Base-by-base conservation (phyloP, 2,888 invertebrate species). In the Chymomyza procnemis region DNA sequence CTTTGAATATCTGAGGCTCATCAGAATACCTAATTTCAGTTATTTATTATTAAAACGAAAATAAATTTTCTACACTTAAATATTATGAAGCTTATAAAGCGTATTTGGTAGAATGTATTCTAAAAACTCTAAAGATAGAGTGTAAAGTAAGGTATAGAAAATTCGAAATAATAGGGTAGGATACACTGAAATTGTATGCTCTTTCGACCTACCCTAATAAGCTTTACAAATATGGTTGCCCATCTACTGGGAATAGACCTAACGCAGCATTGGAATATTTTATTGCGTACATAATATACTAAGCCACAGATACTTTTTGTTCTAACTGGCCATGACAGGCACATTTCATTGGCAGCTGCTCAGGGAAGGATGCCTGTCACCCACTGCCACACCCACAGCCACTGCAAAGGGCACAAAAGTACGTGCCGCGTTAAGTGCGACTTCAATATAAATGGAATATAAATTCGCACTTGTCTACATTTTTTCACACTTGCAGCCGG, bases 391-490 rank as follows among this genome's bases (percentile, higher is more conserved):
- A 0, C 34, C 8, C 34, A 12, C 34, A 1, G 2, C 3, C 6
- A 30, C 30, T 30, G 30, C 30, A 41, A 41, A 14, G 12, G 34
- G 34, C 3, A 12, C 2, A 19, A 19, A 5, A 21, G 19, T 22
- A 54, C 54, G 54, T 12, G 19, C 50, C 58, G 14, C 58, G 14
- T 30, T 19, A 2, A 30, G 41, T n/a, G 34, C 26, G 21, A 19
- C 21, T 41, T 67, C 41, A 48, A 54, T 21, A 18, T 54, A 54
- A 59, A 41, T 26, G 61, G 74, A 72, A 64, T 73, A 72, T 72
- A 73, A 73, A 73, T 72, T 72, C 60, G 74, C 72, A 72, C 72
- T 72, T 74, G 69, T 64, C 69, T 57, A 69, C 69, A 68, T 64
- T 73, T 62, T 72, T 72, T 73, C 72, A 59, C 69, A 72, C 74